Base-by-base conservation (phyloP, 30 jellyfish, hydroid and myxozoan species). In the Mastigias papua region DNA sequence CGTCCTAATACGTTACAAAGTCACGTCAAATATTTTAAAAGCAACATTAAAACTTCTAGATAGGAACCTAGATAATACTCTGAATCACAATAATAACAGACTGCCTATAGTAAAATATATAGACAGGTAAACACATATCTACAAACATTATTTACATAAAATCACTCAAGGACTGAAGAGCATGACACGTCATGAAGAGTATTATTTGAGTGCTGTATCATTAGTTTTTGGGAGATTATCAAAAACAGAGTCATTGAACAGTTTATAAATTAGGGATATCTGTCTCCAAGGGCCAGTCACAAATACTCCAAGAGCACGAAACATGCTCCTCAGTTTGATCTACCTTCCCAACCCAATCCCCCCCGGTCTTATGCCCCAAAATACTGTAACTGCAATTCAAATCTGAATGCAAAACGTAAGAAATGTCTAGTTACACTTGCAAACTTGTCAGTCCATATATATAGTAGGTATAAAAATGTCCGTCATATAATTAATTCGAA, bases 61-160 rank as follows among this genome's bases (percentile, higher is more conserved):
- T 69, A 19, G 23, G 33, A 21, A 69, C 33, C 81, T 31, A 29
- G 63, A 19, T n/a, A 69, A 69, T 29, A 54, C 49, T 62, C 68
- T 78, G 62, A 78, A 78, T 48, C 70, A 48, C 69, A 72, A 30
- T 54, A 69, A 54, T 87, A 69, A 84, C 58, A 71, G 42, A 51
- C 76, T 72, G 75, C 75, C 93, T 72, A 84, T 84, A 84, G 27
- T 61, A 35, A 57, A 84, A 84, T 80, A 62, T 64, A 84, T 84
- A 84, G 93, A 84, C 93, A 84, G 69, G 48, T 61, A 84, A 65
- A 48, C 71, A 84, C 93, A 84, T 84, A 84, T 84, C 31, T 84
- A 84, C 93, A 34, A 51, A 33, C 66, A 60, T 58, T 68, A 34
- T 84, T 51, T 84, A 84, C 93, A 84, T 69, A 84, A 69, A 71